Percentiles rank a stretch among this genome's conserved stretches.
Conservation (phyloP, 35 echinoderm and acorn worm species). For the Chiridota heheva region DNA sequence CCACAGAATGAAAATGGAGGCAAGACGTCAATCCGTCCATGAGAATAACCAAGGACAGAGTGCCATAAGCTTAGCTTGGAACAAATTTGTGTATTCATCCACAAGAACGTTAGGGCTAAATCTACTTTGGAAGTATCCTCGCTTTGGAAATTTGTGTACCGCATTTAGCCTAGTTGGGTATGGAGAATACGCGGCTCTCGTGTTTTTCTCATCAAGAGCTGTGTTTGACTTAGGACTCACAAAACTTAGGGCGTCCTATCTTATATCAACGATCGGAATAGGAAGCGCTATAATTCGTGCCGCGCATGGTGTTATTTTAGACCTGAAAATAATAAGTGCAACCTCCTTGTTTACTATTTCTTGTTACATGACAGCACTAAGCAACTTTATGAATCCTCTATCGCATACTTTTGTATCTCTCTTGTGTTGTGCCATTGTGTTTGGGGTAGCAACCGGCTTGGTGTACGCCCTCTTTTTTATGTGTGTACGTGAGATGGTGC, state of each 20-base stretch:
- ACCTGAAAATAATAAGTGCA: constrained; percentile 21
- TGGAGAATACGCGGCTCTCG: constrained; percentile 14
- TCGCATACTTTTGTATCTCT: constrained; percentile 13
- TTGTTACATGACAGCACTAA: constrained; percentile 1
- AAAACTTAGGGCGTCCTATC: neutral
- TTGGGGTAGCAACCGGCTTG: constrained; percentile 17
- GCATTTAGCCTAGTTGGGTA: constrained; percentile 20
- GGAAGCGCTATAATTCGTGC: constrained; percentile 7
- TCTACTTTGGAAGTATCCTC: constrained; percentile 27
- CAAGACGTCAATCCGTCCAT: neutral
- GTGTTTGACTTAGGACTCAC: constrained; percentile 37
- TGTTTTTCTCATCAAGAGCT: constrained; percentile 36
- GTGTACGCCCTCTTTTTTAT: constrained; percentile 27
- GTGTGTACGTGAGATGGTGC: constrained; percentile 4
- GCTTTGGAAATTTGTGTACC: constrained; percentile 26
- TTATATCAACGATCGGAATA: constrained; percentile 26
- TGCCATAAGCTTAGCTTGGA: too few species aligned
- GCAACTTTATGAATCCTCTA: constrained; percentile 17
- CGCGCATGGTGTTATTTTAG: constrained; percentile 23
- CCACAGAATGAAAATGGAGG: neutral
- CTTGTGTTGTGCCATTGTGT: constrained; percentile 19
- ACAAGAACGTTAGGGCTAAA: constrained; percentile 20
- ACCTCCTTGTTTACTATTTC: constrained; percentile 20
- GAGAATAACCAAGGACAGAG: too few species aligned
- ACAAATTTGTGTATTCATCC: constrained; percentile 29